phyloP scores from a whole-genome alignment of 2,797 vertebrate genomes.

The Parambassis ranga region DNA sequence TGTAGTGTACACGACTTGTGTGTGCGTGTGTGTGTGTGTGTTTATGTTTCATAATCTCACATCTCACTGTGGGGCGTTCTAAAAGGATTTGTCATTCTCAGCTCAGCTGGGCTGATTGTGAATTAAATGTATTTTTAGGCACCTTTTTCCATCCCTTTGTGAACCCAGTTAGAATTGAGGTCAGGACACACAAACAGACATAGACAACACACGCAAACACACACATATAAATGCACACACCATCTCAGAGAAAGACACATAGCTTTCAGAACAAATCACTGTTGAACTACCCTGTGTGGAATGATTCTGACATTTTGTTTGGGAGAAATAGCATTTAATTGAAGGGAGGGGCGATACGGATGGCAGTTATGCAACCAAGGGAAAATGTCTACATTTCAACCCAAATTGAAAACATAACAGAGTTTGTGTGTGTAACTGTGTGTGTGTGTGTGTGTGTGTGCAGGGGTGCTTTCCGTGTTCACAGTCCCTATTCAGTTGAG shows the following conservation, averaged over 20 bases:
- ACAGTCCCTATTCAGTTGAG: conserved; percentile 41
- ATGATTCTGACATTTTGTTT: conserved; percentile 83
- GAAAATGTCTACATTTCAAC: conserved; percentile 78
- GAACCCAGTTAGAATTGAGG: conserved; percentile 75
- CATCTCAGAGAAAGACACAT: conserved; percentile 71
- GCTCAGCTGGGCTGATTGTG: conserved; percentile 63
- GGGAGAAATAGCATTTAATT: conserved; percentile 81
- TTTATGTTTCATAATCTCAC: conserved; percentile 62
- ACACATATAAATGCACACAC: conserved; percentile 41
- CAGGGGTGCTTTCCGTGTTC: conserved; percentile 28
- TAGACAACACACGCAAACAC: conserved; percentile 13
- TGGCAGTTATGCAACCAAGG: conserved; percentile 77
- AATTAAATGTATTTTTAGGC: conserved; percentile 75
- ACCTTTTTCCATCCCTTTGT: conserved; percentile 70
- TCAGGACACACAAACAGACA: conserved; percentile 72
- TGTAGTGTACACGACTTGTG: conserved; percentile 7
- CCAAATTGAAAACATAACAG: conserved; percentile 81
- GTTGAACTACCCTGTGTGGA: conserved; percentile 71
- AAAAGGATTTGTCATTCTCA: conserved; percentile 71
- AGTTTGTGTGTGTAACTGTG: conserved; percentile 42
- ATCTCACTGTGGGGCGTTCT: conserved; percentile 54
- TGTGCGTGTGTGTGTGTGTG: neutral
- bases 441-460: conserved; percentile 21
- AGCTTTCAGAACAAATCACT: conserved; percentile 82
- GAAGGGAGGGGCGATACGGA: conserved; percentile 73